Percentiles rank a stretch among this genome's conserved stretches.
These are phyloP conservation scores for Montipora foliosa DNA, from an alignment of 64 coral and sea anemone genomes.

Conservation along the genomic window DNA sequence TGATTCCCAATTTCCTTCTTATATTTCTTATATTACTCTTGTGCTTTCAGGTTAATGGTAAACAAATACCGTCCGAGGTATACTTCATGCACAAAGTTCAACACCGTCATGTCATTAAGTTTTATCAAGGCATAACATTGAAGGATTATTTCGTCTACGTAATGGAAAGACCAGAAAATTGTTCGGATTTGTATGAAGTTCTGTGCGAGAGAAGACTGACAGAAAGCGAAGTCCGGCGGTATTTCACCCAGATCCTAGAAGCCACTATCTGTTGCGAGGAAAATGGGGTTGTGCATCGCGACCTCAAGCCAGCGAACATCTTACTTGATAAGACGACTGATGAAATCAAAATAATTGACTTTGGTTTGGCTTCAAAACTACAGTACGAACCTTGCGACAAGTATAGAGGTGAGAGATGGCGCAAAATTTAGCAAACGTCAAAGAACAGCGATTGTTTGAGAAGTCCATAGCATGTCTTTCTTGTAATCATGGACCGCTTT, in stretches of 20 bases:
- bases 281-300: not conserved
- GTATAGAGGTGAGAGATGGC: not conserved
- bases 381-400: not conserved
- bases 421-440: not conserved
- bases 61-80: constrained; percentile 11
- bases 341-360: not conserved
- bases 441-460: too few species aligned
- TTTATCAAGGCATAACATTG: not conserved
- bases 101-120: not conserved
- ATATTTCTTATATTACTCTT: too few species aligned
- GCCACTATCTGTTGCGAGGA: not conserved
- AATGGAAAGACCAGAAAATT: constrained; percentile 5
- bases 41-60: not conserved
- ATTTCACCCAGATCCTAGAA: not conserved
- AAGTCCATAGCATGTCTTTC: too few species aligned
- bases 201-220: not conserved
- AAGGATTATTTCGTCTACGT: not conserved
- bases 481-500: too few species aligned
- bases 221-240: not conserved
- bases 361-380: not conserved
- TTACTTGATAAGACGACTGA: not conserved
- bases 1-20: too few species aligned
- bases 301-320: not conserved
- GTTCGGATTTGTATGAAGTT: not conserved
- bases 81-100: not conserved